These are phyloP conservation scores for Phoebastria nigripes DNA, from an alignment of 2,797 vertebrate genomes.

Conservation along the genomic window DNA sequence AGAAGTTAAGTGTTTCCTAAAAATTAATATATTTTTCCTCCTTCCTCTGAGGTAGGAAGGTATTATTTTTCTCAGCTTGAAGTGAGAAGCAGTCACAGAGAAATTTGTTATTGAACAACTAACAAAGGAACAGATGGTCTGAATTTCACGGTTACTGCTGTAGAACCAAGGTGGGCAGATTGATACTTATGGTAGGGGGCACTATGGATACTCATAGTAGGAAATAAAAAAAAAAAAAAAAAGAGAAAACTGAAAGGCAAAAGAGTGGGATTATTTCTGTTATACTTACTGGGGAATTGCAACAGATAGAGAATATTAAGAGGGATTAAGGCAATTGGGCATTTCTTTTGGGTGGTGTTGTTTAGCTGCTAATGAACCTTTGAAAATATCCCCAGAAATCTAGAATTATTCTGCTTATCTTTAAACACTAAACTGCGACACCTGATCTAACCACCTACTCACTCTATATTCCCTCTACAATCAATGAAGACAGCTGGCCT, in stretches of 20 bases:
- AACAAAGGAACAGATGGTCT: neutral
- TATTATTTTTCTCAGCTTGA: neutral
- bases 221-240: neutral
- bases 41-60: neutral
- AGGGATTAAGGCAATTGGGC: neutral
- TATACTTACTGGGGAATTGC: neutral
- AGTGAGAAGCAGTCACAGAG: neutral
- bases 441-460: neutral
- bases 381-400: neutral
- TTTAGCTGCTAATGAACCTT: neutral
- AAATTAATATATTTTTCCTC: neutral
- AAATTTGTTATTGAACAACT: neutral
- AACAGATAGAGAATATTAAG: neutral
- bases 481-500: neutral
- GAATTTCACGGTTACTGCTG: neutral
- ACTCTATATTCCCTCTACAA: neutral
- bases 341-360: neutral
- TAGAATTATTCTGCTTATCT: neutral
- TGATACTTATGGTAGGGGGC: accelerated
- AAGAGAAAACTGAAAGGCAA: neutral
- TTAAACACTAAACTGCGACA: neutral
- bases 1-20: neutral
- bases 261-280: neutral
- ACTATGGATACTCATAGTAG: neutral
- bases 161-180: neutral